These are phyloP conservation scores for Procavia capensis DNA, from an alignment of 2,113 vertebrate species.

Conservation along the genomic window DNA sequence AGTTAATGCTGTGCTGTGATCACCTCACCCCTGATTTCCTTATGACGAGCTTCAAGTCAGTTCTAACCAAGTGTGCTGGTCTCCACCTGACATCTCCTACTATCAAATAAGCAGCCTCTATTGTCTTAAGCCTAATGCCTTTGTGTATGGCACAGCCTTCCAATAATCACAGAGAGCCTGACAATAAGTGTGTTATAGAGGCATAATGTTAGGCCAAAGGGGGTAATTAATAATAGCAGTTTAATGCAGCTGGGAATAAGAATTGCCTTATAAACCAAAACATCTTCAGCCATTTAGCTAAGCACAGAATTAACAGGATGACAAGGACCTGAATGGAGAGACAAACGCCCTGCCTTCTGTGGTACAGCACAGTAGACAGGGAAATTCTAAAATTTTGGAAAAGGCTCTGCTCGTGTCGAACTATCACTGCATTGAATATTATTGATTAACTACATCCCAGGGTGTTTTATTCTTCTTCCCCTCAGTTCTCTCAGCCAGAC, in stretches of 20 bases:
- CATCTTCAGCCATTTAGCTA: constrained; percentile 58
- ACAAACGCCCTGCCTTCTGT: not conserved
- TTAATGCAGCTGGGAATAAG: constrained; percentile 66
- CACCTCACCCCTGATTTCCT: constrained; percentile 84
- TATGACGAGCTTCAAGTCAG: constrained; percentile 80
- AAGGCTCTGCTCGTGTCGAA: not conserved
- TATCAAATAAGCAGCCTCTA: constrained; percentile 84
- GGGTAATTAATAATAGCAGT: constrained; percentile 78
- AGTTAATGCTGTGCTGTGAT: constrained; percentile 82
- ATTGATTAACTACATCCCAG: not conserved
- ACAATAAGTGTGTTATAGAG: constrained; percentile 65
- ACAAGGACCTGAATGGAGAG: not conserved
- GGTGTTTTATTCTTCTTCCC: not conserved
- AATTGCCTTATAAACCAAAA: constrained; percentile 58
- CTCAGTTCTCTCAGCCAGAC: not conserved
- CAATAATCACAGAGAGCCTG: constrained; percentile 73
- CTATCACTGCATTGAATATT: not conserved
- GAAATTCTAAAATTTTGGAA: constrained; percentile 50
- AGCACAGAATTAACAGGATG: constrained; percentile 47
- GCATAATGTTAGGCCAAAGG: constrained; percentile 73
- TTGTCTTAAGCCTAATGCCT: constrained; percentile 84
- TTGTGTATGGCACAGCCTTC: constrained; percentile 79
- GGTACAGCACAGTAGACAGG: not conserved
- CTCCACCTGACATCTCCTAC: constrained; percentile 84
- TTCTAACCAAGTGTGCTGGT: constrained; percentile 80